Conservation (phyloP, 2,113 vertebrate species). For the Limnothrissa miodon region DNA sequence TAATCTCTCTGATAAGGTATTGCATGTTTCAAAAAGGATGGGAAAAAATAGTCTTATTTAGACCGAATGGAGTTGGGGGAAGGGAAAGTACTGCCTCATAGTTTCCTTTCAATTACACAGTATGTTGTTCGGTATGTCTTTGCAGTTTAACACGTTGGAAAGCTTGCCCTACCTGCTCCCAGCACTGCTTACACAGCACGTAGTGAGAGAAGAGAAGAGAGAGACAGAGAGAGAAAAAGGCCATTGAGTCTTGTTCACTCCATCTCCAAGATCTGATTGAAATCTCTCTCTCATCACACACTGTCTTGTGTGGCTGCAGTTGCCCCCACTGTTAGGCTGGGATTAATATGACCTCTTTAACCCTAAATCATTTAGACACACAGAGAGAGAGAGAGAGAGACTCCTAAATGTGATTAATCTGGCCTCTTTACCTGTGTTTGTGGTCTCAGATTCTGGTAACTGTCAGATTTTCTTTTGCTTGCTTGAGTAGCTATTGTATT, state of each 20-base stretch:
- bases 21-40: background rate
- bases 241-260: conserved; percentile 7
- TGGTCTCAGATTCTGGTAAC: too few species aligned
- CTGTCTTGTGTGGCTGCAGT: conserved; percentile 19
- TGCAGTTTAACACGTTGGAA: background rate
- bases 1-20: background rate
- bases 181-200: background rate
- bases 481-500: too few species aligned
- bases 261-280: conserved; percentile 30
- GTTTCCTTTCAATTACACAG: background rate
- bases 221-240: background rate
- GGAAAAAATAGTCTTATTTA: background rate
- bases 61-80: too few species aligned
- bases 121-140: background rate
- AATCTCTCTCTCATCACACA: conserved; percentile 17
- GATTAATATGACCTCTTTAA: conserved; percentile 18
- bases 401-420: too few species aligned
- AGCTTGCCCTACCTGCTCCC: background rate
- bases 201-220: background rate
- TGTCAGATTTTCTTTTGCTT: too few species aligned
- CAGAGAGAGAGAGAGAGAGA: background rate
- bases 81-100: background rate
- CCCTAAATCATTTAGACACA: background rate
- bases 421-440: too few species aligned
- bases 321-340: conserved; percentile 18